Conservation (phyloP, 2,797 vertebrate genomes). For the Pseudocheirus occidentalis region DNA sequence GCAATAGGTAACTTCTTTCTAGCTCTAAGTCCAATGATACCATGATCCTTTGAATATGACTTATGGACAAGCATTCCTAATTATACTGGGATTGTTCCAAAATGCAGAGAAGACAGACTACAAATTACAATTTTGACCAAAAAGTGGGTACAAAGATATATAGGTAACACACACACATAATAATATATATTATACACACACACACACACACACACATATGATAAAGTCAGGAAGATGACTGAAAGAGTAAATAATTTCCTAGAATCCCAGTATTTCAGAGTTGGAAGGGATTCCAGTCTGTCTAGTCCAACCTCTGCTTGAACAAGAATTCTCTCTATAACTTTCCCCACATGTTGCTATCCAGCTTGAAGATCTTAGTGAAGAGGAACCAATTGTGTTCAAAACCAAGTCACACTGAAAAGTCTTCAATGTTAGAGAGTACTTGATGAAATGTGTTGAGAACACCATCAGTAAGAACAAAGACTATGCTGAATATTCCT, state of each 20-base stretch:
- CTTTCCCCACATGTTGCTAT: background rate
- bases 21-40: background rate
- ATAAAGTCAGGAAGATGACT: slow-evolving; percentile 29
- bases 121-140: slow-evolving; percentile 6
- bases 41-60: slow-evolving; percentile 49
- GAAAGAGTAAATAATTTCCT: slow-evolving; percentile 9
- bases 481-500: slow-evolving; percentile 29
- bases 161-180: background rate
- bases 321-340: background rate
- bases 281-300: background rate
- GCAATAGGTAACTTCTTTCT: background rate
- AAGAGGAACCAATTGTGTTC: background rate
- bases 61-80: slow-evolving; percentile 15
- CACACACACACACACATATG: background rate
- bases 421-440: background rate
- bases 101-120: slow-evolving; percentile 33
- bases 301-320: background rate
- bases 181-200: too few relatives aligned
- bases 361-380: background rate
- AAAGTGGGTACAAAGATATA: background rate
- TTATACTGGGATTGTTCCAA: slow-evolving; percentile 19
- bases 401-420: background rate
- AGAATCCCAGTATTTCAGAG: background rate
- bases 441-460: slow-evolving; percentile 28
- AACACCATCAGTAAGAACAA: slow-evolving; percentile 29